phyloP scores from a whole-genome alignment of 2,888 invertebrate genomes.

The Meteorus colon region DNA sequence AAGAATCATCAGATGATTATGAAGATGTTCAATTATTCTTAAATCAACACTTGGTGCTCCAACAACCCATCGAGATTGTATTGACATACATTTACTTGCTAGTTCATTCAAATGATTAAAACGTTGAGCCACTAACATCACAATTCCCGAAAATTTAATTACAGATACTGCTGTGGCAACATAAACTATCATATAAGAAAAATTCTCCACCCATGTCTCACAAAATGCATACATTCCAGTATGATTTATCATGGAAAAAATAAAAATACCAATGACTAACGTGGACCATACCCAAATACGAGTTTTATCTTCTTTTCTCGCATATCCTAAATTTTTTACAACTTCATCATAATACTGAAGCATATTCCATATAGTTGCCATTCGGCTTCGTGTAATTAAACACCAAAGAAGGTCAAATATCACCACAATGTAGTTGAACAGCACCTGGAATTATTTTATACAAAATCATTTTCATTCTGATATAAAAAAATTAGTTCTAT shows the following conservation, averaged over 20 bases:
- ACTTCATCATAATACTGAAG: constrained; percentile 65
- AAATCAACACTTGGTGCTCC: constrained; percentile 35
- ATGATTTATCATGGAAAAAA: constrained; percentile 60
- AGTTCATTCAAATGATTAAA: constrained; percentile 64
- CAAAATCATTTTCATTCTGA: neutral
- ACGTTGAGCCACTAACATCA: constrained; percentile 61
- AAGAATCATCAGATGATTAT: constrained; percentile 61
- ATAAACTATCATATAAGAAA: constrained; percentile 62
- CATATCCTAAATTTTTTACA: constrained; percentile 56
- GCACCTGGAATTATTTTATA: constrained; percentile 51
- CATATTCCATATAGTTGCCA: constrained; percentile 63
- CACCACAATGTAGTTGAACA: constrained; percentile 57
- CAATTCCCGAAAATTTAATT: constrained; percentile 61
- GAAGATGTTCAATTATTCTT: constrained; percentile 58
- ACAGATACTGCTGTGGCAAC: constrained; percentile 57
- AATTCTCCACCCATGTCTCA: constrained; percentile 59
- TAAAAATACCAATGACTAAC: constrained; percentile 42
- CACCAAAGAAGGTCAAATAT: constrained; percentile 54
- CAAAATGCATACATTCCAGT: constrained; percentile 62
- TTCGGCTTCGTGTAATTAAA: constrained; percentile 51
- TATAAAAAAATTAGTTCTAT: too few relatives aligned
- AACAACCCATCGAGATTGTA: constrained; percentile 41
- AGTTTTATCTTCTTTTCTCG: constrained; percentile 53
- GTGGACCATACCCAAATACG: constrained; percentile 56
- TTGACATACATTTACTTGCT: constrained; percentile 51